Percentiles rank a stretch among this genome's conserved stretches.
Evolutionary conservation across 37 sponge, comb jelly and placozoan species (phyloP).

Genomic region (Cliona cf. orientalis): DNA sequence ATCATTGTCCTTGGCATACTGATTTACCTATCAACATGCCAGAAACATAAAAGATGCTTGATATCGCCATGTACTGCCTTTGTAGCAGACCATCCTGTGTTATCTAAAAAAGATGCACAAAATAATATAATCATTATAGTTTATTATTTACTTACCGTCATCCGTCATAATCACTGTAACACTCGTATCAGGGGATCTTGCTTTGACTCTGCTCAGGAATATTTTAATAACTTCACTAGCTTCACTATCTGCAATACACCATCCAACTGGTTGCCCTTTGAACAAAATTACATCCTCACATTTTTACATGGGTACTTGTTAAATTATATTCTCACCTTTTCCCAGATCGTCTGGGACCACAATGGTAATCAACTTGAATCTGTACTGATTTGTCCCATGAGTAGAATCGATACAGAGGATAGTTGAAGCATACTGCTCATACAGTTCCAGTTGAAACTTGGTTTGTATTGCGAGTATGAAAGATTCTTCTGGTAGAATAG

Average conservation of each 20-base stretch:
- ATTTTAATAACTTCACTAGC: conserved; percentile 7
- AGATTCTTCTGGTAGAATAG: conserved; percentile 9
- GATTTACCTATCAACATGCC: conserved; percentile 37
- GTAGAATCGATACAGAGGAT: conserved; percentile 44
- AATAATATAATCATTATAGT: background rate
- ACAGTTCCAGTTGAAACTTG: conserved; percentile 2
- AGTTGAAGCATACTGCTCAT: conserved; percentile 9
- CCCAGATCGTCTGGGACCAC: conserved; percentile 40
- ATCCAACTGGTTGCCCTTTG: conserved; percentile 29
- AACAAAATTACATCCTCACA: background rate
- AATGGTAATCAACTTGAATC: conserved; percentile 24
- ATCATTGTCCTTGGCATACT: conserved; percentile 3
- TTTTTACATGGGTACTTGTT: background rate
- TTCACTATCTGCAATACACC: conserved; percentile 29
- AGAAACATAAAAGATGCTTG: conserved; percentile 13
- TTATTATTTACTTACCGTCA: conserved; percentile 22
- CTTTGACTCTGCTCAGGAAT: conserved; percentile 2
- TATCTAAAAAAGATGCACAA: conserved; percentile 2
- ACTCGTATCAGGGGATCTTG: background rate
- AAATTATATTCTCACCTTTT: conserved; percentile 11
- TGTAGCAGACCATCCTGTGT: conserved; percentile 31
- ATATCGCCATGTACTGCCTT: conserved; percentile 22
- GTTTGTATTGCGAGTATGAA: conserved; percentile 25
- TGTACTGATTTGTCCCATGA: conserved; percentile 44
- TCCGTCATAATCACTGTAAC: conserved; percentile 36